A percentile compares a stretch with the other conserved stretches of the same genome.
Conservation (phyloP, 2,797 vertebrate species). For the Amphiprion clarkii region DNA sequence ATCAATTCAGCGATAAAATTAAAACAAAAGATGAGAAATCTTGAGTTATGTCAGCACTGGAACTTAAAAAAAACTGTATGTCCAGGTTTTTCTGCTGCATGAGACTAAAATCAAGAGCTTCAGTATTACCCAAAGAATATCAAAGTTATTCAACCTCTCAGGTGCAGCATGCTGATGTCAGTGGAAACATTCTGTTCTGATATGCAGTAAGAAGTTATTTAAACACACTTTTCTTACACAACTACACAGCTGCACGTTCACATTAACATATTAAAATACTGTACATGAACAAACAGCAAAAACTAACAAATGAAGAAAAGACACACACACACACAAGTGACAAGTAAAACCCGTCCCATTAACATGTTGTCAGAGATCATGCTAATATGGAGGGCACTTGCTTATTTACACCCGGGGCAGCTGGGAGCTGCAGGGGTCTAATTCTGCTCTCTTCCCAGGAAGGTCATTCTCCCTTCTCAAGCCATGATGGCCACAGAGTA, state of each 20-base stretch:
- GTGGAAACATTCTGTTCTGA: constrained; percentile 1
- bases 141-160: background rate
- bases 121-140: background rate
- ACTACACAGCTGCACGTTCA: background rate
- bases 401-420: constrained; percentile 64
- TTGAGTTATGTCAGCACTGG: too few species aligned
- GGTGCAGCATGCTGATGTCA: background rate
- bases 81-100: too few species aligned
- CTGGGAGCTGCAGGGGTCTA: constrained; percentile 70
- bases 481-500: constrained; percentile 83
- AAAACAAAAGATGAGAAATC: too few species aligned
- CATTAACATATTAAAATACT: constrained; percentile 8
- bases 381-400: constrained; percentile 53
- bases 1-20: too few species aligned
- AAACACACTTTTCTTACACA: background rate
- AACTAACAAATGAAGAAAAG: background rate
- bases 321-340: constrained; percentile 10
- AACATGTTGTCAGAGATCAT: constrained; percentile 58
- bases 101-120: too few species aligned
- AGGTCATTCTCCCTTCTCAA: constrained; percentile 79
- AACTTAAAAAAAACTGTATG: too few species aligned
- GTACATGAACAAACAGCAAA: constrained; percentile 16
- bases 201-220: constrained; percentile 4
- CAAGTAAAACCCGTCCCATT: constrained; percentile 51
- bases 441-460: constrained; percentile 77